Evolutionary conservation across 35 echinoderm and acorn worm genomes (phyloP).

Genomic region (Lytechinus variegatus): DNA sequence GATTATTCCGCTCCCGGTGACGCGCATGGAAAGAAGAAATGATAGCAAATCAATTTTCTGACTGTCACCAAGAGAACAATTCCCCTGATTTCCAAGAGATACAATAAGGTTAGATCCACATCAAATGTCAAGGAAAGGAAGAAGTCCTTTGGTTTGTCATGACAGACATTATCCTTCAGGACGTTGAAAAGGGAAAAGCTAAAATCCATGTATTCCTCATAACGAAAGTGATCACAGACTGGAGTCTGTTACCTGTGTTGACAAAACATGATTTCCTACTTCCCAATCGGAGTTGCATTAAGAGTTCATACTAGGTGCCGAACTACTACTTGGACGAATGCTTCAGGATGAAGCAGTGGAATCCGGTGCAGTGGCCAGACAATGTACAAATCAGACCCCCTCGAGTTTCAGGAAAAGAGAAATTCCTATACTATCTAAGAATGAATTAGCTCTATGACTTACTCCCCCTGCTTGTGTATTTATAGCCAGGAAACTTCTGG

Average conservation of each 20-base stretch:
- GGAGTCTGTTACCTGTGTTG: neutral
- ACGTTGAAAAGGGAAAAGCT: neutral
- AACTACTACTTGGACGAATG: neutral
- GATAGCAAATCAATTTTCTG: neutral
- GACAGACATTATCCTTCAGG: neutral
- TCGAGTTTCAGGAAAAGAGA: neutral
- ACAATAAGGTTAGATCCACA: neutral
- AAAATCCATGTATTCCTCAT: conserved; percentile 19
- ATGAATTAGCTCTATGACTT: neutral
- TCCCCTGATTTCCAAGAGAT: neutral
- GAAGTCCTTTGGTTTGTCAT: neutral
- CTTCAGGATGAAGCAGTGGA: neutral
- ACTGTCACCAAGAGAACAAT: neutral
- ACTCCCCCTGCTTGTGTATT: neutral
- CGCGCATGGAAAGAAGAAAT: neutral
- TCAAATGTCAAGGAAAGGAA: neutral
- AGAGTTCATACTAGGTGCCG: neutral
- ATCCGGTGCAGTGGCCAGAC: neutral
- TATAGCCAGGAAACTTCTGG: conserved; percentile 9
- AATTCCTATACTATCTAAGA: neutral
- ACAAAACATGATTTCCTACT: neutral
- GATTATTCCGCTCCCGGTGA: neutral
- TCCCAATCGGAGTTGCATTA: neutral
- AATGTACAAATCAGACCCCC: neutral
- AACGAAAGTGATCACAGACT: conserved; percentile 3